These are phyloP conservation scores for Channa maculata DNA, from an alignment of 2,113 vertebrate species.

Conservation along the genomic window DNA sequence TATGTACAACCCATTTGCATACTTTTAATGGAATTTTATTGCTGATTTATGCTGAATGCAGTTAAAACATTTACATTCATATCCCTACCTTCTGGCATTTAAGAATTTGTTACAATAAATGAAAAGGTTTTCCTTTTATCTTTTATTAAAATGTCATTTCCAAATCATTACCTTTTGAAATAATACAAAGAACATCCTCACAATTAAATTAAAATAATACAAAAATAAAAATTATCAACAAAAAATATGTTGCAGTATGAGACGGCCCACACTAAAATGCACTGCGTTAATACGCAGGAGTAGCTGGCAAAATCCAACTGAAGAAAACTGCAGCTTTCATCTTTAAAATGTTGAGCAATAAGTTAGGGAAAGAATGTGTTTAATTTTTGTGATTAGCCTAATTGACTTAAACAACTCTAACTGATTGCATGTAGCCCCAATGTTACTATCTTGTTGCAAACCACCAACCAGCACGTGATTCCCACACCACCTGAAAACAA, in stretches of 20 bases:
- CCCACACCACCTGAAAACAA: slow-evolving; percentile 92
- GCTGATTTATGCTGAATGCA: too few relatives aligned
- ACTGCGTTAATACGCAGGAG: slow-evolving; percentile 18
- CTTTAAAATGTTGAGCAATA: neutral
- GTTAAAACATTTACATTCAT: neutral
- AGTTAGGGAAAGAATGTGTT: neutral
- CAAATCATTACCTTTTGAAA: slow-evolving; percentile 10
- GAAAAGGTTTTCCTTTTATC: neutral
- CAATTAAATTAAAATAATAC: slow-evolving; percentile 20
- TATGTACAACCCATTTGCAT: too few relatives aligned
- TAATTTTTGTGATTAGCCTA: neutral
- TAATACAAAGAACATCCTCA: slow-evolving; percentile 4
- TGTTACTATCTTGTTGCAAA: slow-evolving; percentile 97
- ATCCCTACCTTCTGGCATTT: too few relatives aligned
- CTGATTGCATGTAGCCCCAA: slow-evolving; percentile 90
- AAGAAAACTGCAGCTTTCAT: neutral
- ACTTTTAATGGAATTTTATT: too few relatives aligned
- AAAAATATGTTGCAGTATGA: slow-evolving; percentile 2
- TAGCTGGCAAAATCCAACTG: slow-evolving; percentile 6
- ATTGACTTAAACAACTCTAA: slow-evolving; percentile 72
- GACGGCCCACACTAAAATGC: slow-evolving; percentile 21
- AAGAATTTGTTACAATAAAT: neutral
- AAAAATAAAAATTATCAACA: slow-evolving; percentile 5
- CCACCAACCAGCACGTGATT: slow-evolving; percentile 97
- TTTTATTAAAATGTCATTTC: slow-evolving; percentile 47